A percentile compares a stretch with the other conserved stretches of the same genome.
phyloP scores from a whole-genome alignment of 1,140 invertebrate genomes.

The Zaprionus davidi region DNA sequence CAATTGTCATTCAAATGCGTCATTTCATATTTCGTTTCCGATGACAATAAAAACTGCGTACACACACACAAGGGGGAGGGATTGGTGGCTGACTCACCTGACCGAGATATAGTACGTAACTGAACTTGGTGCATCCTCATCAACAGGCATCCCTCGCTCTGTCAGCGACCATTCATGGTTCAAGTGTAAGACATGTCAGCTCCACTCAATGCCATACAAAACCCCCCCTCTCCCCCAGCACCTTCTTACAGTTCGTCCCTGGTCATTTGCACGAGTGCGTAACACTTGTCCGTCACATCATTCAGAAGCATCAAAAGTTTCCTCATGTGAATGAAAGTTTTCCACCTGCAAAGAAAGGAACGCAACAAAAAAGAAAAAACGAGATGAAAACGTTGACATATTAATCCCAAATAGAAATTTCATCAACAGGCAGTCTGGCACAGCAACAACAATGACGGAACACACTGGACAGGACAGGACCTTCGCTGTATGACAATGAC shows the following conservation, averaged over 20 bases:
- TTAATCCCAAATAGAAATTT: constrained; percentile 81
- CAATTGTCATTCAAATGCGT: constrained; percentile 68
- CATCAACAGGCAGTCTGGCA: constrained; percentile 52
- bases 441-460: constrained; percentile 43
- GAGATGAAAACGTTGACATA: constrained; percentile 64
- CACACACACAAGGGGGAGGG: neutral
- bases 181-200: constrained; percentile 77
- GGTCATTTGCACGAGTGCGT: constrained; percentile 45
- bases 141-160: constrained; percentile 47
- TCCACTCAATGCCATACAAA: constrained; percentile 53
- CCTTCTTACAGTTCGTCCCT: neutral
- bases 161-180: constrained; percentile 65
- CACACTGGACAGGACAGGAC: constrained; percentile 13
- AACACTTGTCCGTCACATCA: constrained; percentile 72
- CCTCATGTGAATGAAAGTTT: constrained; percentile 68
- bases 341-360: constrained; percentile 51
- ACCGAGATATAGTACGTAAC: neutral
- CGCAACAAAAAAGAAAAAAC: neutral
- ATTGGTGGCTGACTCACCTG: constrained; percentile 4
- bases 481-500: constrained; percentile 31
- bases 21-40: constrained; percentile 51
- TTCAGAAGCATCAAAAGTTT: constrained; percentile 72
- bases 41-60: constrained; percentile 60
- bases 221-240: neutral
- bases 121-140: constrained; percentile 57